phyloP scores from a whole-genome alignment of 2,888 invertebrate genomes.

The Minunthozetes semirufus region DNA sequence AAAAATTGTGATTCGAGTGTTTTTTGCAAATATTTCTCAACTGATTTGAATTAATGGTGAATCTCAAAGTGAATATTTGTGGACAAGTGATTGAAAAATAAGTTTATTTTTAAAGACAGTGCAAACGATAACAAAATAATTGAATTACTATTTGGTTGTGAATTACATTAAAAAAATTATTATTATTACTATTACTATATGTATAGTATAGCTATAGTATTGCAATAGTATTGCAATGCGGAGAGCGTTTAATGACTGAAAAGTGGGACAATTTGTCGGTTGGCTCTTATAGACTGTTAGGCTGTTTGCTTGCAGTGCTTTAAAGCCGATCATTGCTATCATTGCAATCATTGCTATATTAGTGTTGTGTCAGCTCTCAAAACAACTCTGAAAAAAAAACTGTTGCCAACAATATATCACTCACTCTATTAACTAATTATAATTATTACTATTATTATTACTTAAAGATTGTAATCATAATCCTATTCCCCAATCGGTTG shows the following conservation, averaged over 20 bases:
- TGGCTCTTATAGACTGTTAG: not conserved
- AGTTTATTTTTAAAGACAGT: too few relatives aligned
- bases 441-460: too few relatives aligned
- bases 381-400: too few relatives aligned
- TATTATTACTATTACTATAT: not conserved
- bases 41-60: not conserved
- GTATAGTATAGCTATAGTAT: not conserved
- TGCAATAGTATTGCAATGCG: not conserved
- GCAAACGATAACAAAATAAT: too few relatives aligned
- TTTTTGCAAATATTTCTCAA: not conserved
- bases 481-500: too few relatives aligned
- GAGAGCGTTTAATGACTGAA: not conserved
- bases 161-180: not conserved
- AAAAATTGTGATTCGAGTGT: not conserved
- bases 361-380: not conserved
- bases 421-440: too few relatives aligned
- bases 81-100: too few relatives aligned
- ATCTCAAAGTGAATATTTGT: not conserved
- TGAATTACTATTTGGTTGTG: too few relatives aligned
- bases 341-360: not conserved
- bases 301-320: not conserved
- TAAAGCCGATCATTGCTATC: constrained; percentile 17
- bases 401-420: too few relatives aligned
- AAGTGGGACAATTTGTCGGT: constrained; percentile 31
- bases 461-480: too few relatives aligned